These are phyloP conservation scores for Oncorhynchus kisutch DNA, from an alignment of 2,113 vertebrate species.

Conservation along the genomic window DNA sequence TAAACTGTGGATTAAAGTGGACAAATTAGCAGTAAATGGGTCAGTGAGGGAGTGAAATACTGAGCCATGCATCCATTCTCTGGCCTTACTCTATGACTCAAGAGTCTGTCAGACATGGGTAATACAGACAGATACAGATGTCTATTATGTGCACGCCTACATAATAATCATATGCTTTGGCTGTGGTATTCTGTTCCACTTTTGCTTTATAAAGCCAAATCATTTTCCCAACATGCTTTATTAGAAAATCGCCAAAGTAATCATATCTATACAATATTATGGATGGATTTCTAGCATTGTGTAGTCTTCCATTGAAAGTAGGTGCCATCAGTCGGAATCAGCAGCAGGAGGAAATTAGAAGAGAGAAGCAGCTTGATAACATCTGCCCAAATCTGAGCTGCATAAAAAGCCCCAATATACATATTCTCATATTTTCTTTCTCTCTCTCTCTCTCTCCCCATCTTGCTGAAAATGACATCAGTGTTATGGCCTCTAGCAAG, in stretches of 20 bases:
- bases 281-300: no score
- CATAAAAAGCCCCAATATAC: not conserved
- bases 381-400: not conserved
- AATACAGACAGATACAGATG: constrained; percentile 63
- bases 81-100: constrained; percentile 48
- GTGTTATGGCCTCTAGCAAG: no score
- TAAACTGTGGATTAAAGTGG: constrained; percentile 17
- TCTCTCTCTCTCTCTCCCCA: not conserved
- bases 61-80: constrained; percentile 45
- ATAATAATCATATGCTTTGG: constrained; percentile 27
- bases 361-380: not conserved
- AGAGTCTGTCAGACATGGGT: constrained; percentile 69
- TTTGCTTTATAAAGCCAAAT: constrained; percentile 27
- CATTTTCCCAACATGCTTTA: constrained; percentile 22
- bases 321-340: not conserved
- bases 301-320: not conserved
- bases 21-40: constrained; percentile 60
- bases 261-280: not conserved
- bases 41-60: constrained; percentile 39
- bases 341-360: not conserved
- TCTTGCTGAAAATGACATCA: no score
- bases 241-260: constrained; percentile 7
- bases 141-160: constrained; percentile 55
- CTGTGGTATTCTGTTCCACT: constrained; percentile 32
- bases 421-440: not conserved